Evolutionary conservation across 2,888 invertebrate species (phyloP).

Genomic region (Minunthozetes semirufus): DNA sequence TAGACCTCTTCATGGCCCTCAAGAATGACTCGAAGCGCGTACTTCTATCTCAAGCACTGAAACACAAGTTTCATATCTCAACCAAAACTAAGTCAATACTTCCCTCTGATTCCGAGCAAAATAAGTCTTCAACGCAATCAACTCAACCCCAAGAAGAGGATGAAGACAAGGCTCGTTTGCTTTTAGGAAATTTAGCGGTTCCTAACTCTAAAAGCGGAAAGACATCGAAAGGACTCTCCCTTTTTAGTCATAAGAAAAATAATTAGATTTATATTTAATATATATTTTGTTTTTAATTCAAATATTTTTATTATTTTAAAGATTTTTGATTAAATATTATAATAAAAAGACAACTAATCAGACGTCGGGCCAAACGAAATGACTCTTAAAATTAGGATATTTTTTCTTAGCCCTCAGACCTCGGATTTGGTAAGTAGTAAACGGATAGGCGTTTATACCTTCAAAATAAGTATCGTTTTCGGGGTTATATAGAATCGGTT

Average conservation of each 20-base stretch:
- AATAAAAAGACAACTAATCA: slow-evolving; percentile 4
- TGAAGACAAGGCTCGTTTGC: slow-evolving; percentile 37
- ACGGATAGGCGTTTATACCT: slow-evolving; percentile 76
- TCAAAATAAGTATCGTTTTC: slow-evolving; percentile 63
- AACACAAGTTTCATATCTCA: slow-evolving; percentile 37
- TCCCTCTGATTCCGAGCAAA: not conserved
- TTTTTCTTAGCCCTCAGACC: slow-evolving; percentile 38
- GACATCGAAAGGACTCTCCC: slow-evolving; percentile 17
- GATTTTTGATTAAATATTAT: not conserved
- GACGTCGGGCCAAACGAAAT: slow-evolving; percentile 36
- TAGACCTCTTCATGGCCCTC: slow-evolving; percentile 89
- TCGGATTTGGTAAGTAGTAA: slow-evolving; percentile 44
- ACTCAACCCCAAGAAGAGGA: slow-evolving; percentile 27
- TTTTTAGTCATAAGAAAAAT: slow-evolving; percentile 31
- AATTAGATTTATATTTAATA: not conserved
- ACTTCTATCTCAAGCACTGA: slow-evolving; percentile 63
- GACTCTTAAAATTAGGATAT: slow-evolving; percentile 25
- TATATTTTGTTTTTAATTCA: not conserved
- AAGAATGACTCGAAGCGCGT: slow-evolving; percentile 85
- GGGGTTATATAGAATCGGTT: slow-evolving; percentile 76
- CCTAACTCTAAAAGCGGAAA: slow-evolving; percentile 25
- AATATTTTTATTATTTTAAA: not conserved
- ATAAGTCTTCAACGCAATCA: slow-evolving; percentile 2
- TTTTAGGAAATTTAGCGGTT: slow-evolving; percentile 35
- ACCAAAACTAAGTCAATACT: slow-evolving; percentile 17